phyloP scores from a whole-genome alignment of 1,140 invertebrate species.

The Spodoptera litura region DNA sequence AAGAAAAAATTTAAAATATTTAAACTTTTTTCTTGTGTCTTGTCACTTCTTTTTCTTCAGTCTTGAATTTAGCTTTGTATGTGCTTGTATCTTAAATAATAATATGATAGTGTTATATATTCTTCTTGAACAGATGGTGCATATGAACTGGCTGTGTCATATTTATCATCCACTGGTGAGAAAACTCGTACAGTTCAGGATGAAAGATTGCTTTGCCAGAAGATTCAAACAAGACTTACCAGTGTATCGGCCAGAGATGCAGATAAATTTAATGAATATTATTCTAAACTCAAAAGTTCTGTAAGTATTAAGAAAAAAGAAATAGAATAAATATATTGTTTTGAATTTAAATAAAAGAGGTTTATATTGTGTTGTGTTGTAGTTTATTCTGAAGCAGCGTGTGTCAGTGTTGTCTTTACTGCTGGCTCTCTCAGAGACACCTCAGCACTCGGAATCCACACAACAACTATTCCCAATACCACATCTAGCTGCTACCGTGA shows the following conservation, averaged over 20 bases:
- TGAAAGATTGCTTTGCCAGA: slow-evolving; percentile 80
- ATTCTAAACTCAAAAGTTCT: slow-evolving; percentile 81
- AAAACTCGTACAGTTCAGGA: slow-evolving; percentile 63
- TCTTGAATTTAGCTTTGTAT: too few species aligned
- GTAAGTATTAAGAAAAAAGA: slow-evolving; percentile 60
- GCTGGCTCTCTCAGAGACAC: slow-evolving; percentile 70
- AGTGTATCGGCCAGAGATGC: slow-evolving; percentile 72
- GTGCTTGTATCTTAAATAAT: too few species aligned
- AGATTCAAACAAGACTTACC: slow-evolving; percentile 73
- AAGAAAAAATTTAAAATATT: too few species aligned
- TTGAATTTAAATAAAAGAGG: not conserved
- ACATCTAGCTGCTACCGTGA: slow-evolving; percentile 65
- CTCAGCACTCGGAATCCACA: slow-evolving; percentile 69
- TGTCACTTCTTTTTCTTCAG: too few species aligned
- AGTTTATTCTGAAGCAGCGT: slow-evolving; percentile 80
- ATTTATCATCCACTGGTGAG: slow-evolving; percentile 73
- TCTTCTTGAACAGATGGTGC: slow-evolving; percentile 70
- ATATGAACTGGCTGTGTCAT: slow-evolving; percentile 82
- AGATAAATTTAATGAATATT: slow-evolving; percentile 82
- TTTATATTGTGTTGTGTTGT: slow-evolving; percentile 43
- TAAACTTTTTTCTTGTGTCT: too few species aligned
- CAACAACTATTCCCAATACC: slow-evolving; percentile 77
- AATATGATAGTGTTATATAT: not conserved
- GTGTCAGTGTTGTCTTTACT: slow-evolving; percentile 72
- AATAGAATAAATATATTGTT: not conserved